phyloP scores from a whole-genome alignment of 2,888 invertebrate genomes.

The Leucophenga montana region DNA sequence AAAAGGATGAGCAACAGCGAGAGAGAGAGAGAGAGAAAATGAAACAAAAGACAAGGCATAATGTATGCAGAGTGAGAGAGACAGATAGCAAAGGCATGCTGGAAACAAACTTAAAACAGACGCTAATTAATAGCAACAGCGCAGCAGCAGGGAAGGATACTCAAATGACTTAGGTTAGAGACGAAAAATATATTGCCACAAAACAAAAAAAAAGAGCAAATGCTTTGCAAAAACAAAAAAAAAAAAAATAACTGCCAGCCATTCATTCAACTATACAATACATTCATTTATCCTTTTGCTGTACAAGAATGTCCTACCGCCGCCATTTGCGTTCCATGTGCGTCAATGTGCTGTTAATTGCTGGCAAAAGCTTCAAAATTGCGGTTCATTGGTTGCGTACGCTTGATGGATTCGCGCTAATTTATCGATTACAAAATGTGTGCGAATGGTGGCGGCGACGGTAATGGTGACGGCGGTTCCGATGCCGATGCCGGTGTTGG shows the following conservation, averaged over 20 bases:
- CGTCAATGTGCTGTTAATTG: conserved; percentile 60
- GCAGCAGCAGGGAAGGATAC: conserved; percentile 27
- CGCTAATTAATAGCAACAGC: conserved; percentile 57
- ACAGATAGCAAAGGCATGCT: conserved; percentile 10
- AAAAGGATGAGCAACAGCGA: no score
- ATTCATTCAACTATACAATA: neutral
- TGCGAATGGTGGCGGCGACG: neutral
- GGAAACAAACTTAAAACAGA: conserved; percentile 50
- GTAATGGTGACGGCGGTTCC: no score
- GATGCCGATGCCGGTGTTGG: no score
- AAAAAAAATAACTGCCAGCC: conserved; percentile 6
- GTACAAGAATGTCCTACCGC: neutral
- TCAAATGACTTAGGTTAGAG: neutral
- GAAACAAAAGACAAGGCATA: neutral
- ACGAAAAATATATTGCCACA: neutral
- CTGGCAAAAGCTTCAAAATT: conserved; percentile 60
- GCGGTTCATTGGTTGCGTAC: conserved; percentile 58
- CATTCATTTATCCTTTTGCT: neutral
- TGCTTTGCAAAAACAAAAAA: neutral
- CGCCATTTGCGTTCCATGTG: conserved; percentile 29
- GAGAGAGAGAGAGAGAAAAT: conserved; percentile 26
- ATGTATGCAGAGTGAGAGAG: no score
- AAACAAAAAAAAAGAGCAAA: conserved; percentile 1
- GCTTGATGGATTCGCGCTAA: conserved; percentile 43
- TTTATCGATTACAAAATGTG: conserved; percentile 46